These are phyloP conservation scores for Drosophila phalerata DNA, from an alignment of 2,888 invertebrate genomes.

Conservation along the genomic window DNA sequence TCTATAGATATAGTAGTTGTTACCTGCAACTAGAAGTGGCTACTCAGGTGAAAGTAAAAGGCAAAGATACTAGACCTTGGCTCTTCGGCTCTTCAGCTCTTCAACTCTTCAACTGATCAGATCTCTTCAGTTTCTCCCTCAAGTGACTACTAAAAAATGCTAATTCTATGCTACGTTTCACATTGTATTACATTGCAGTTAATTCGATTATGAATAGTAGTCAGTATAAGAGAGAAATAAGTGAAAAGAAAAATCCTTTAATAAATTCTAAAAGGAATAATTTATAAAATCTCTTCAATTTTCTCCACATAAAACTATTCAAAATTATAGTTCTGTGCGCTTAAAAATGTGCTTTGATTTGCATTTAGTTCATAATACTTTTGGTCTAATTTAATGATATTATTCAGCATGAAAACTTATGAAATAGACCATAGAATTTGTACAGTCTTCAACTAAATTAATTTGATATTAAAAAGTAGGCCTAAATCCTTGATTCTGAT, in stretches of 20 bases:
- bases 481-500: background rate
- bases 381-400: background rate
- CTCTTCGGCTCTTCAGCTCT: constrained; percentile 15
- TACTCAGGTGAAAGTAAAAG: constrained; percentile 12
- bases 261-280: no score
- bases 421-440: background rate
- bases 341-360: no score
- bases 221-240: no score
- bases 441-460: no score
- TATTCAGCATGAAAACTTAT: background rate
- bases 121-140: background rate
- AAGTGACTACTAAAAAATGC: constrained; percentile 18
- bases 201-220: constrained; percentile 3
- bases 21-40: constrained; percentile 7
- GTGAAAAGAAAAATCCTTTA: no score
- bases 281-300: no score
- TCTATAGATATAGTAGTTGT: background rate
- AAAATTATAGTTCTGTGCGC: no score
- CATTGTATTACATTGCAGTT: background rate
- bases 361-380: background rate
- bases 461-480: background rate
- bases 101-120: constrained; percentile 11
- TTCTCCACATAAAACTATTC: no score
- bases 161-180: constrained; percentile 11
- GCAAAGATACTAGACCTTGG: constrained; percentile 13